Evolutionary conservation across 2,113 vertebrate genomes (phyloP), one percentile per base, ranked within the genome.

Genomic region (Calypte anna): DNA sequence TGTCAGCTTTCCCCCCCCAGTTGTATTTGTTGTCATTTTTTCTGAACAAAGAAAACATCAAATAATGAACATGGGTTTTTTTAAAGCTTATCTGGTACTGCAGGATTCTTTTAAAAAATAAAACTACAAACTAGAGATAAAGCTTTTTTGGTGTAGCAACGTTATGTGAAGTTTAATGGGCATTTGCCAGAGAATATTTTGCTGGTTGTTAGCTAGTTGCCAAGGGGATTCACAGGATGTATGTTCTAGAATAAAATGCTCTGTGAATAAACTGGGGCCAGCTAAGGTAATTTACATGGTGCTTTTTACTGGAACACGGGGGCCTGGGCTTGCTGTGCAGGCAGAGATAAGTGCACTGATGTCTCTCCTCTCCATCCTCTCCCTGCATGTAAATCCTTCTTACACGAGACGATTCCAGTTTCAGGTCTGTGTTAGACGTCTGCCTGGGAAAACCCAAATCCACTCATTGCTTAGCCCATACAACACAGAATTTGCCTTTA

Each of bases 151-250:
- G 90, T 93, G 53, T 61, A 54, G 44, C 57, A 91, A 82, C 24
- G 16, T 86, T 95, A 28, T 93, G 82, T 93, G 94, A 97, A 96
- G 93, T 96, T 96, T 96, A 96, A 97, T 95, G 82, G 94, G 80
- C 74, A 86, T 88, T 94, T 95, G 95, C 93, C 76, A 88, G 76
- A 68, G 82, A 91, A 91, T 93, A 90, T 93, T 97, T 96, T 96
- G 57, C 90, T 2, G 61, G 57, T 76, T 91, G 76, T 88, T 94
- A 90, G 90, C 79, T 93, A 55, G 91, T 91, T 96, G 94, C 95
- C 86, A 93, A 75, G 93, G 91, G 90, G 58, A 96, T 91, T 96
- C 73, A 72, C 64, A 72, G 93, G 90, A 94, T 88, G 82, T 58
- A 88, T 75, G 53, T 96, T 95, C 88, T 90, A 75, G 73, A 94